Base-by-base conservation (phyloP, 2,888 invertebrate genomes). In the Hecatera dysodea region DNA sequence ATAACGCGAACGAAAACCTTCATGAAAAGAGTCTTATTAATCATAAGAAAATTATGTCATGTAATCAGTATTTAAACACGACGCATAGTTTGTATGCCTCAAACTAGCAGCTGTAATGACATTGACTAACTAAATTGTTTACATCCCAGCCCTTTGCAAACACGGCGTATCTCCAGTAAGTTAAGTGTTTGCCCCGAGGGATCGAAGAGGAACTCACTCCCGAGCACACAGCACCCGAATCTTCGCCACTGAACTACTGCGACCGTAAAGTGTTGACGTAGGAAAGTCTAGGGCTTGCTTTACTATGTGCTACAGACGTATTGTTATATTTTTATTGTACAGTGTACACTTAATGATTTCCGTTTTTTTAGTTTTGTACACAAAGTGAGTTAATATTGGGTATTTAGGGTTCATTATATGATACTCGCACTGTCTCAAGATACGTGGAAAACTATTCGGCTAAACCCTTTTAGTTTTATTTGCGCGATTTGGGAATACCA, bases 111-210 rank as follows among this genome's bases (percentile, higher is more conserved):
- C 15, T 22, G 7, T 33, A n/a, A 53, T 22, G 12, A n/a, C 6
- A n/a, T 53, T 46, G 17, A n/a, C 22, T n/a, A 12, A 12, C 33
- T 24, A 53, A 60, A 71, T 46, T 53, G 53, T 71, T 39, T n/a
- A 24, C 39, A 6, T 24, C 27, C 22, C 24, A 46, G n/a, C 24
- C 46, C 53, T 39, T 62, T 11, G 39, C 24, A 42, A 62, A 71
- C 53, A 39, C 0, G n/a, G 36, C 15, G 39, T 24, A 36, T 60
- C 36, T 19, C 22, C n/a, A 55, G 39, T 44, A 42, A 56, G 19
- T 8, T 22, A 29, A 60, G 71, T 60, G 71, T 70, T 53, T 60
- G 39, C 53, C 70, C 29, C 71, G 17, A 24, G 71, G 61, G 71
- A 61, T 39, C 53, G 36, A 22, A 61, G 22, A 42, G 33, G 42